Base-by-base conservation (phyloP, 2,888 invertebrate genomes). In the Brenthis daphne region DNA sequence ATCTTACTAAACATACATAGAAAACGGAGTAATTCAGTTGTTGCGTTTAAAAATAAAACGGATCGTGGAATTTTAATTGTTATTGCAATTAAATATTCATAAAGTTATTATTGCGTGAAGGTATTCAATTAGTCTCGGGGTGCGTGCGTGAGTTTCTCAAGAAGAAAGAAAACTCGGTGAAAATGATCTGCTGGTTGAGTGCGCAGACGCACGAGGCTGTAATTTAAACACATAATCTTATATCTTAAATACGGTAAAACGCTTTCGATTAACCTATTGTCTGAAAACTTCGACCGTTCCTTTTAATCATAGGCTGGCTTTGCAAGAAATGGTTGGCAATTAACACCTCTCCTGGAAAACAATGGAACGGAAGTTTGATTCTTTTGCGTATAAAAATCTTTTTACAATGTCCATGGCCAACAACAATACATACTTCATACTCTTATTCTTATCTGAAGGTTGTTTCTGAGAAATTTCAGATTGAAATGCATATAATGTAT, bases 71-170 rank as follows among this genome's bases (percentile, higher is more conserved):
- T 65, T 72, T 64, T 70, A 20, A 67, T 63, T 33, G 58, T 65
- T 77, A 78, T 74, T 77, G 67, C 77, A 76, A 82, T 83, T 75
- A 78, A 82, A 83, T 85, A 88, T 86, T 86, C 83, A 86, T 84
- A 80, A 77, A 81, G 77, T 82, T 77, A 81, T 83, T 83, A 85
- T 77, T 84, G 90, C 92, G 90, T 92, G 91, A 85, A 88, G 89
- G 85, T 84, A 91, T 92, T 88, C 84, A 82, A 88, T 90, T 85
- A 70, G 79, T 68, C 75, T 77, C 75, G 78, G 71, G 74, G 80
- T 81, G 91, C 90, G 90, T 90, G 90, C 78, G 77, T 78, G 76
- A 82, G 87, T 91, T 90, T 90, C 88, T 85, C 86, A 85, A 87
- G 86, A 87, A 84, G 78, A 84, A 87, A 85, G 85, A 88, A 89